phyloP scores from a whole-genome alignment of 2,888 invertebrate species.

The Heliconius ethilla region DNA sequence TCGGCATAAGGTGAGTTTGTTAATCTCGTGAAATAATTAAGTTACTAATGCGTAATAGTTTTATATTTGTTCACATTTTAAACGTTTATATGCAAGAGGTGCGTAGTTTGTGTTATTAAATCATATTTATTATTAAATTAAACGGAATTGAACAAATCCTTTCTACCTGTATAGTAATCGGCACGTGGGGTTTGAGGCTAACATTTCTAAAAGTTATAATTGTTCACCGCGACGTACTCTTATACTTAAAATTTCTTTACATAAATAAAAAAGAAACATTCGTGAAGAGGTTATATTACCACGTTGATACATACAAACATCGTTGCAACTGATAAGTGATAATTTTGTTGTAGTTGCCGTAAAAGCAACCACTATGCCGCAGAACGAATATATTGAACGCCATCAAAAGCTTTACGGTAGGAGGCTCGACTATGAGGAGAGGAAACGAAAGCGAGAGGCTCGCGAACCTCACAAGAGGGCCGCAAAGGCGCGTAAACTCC shows the following conservation, averaged over 20 bases:
- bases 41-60: constrained; percentile 49
- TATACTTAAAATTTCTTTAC: background rate
- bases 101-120: constrained; percentile 4
- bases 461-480: constrained; percentile 96
- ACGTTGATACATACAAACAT: constrained; percentile 36
- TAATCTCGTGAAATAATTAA: constrained; percentile 56
- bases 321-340: constrained; percentile 58
- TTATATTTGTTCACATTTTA: constrained; percentile 8
- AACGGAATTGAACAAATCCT: background rate
- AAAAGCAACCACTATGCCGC: constrained; percentile 90
- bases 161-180: background rate
- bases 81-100: background rate
- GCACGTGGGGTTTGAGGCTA: constrained; percentile 29
- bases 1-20: constrained; percentile 76
- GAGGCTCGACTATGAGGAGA: constrained; percentile 98
- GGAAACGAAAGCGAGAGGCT: constrained; percentile 97
- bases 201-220: background rate
- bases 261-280: background rate
- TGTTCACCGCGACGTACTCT: background rate
- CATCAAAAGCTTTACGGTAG: constrained; percentile 98
- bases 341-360: constrained; percentile 81
- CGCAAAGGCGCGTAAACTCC: constrained; percentile 93
- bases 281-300: constrained; percentile 35
- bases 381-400: constrained; percentile 99
- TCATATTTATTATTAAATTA: background rate